Evolutionary conservation across 2,888 invertebrate species (phyloP).

Genomic region (Drosophila nr. fundita): DNA sequence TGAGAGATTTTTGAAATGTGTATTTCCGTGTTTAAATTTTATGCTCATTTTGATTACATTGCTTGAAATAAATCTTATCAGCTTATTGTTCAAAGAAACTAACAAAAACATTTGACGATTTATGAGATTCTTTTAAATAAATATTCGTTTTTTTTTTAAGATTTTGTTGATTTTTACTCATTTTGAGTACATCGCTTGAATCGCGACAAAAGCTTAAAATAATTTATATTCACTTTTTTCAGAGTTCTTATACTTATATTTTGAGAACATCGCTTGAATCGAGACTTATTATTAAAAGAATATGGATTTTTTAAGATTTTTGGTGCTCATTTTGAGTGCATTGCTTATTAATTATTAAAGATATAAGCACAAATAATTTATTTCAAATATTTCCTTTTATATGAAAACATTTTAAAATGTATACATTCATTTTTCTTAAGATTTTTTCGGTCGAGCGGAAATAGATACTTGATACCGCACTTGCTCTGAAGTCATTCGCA

Average conservation of each 20-base stretch:
- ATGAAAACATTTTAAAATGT: neutral
- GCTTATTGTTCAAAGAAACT: neutral
- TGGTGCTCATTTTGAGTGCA: neutral
- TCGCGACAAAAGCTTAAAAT: no score
- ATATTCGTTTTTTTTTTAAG: neutral
- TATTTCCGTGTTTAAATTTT: neutral
- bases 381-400: neutral
- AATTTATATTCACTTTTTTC: no score
- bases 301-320: neutral
- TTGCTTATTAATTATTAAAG: neutral
- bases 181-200: neutral
- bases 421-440: neutral
- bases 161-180: neutral
- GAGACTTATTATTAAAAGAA: neutral
- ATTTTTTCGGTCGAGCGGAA: neutral
- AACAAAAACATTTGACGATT: neutral
- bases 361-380: neutral
- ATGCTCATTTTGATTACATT: neutral
- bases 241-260: neutral
- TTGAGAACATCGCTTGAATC: neutral
- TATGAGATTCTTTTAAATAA: neutral
- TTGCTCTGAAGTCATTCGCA: neutral
- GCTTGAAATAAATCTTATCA: neutral
- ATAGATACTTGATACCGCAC: neutral
- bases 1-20: neutral